These are phyloP conservation scores for Amphipyra berbera DNA, from an alignment of 2,888 invertebrate genomes.

Conservation along the genomic window DNA sequence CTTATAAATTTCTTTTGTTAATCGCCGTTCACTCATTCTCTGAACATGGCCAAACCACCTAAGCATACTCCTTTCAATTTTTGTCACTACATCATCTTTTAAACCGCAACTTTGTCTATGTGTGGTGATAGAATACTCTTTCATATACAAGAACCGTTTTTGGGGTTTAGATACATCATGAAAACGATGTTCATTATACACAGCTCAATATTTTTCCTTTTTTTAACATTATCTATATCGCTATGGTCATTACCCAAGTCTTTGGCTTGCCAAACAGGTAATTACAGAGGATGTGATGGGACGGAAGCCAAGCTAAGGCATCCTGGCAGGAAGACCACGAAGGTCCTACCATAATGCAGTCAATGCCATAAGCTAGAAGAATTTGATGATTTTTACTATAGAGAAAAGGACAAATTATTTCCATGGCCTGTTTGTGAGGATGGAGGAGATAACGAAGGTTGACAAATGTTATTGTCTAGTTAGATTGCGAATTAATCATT, in stretches of 20 bases:
- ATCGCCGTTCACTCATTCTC: no score
- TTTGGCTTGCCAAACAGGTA: constrained; percentile 36
- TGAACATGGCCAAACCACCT: no score
- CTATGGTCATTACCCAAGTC: constrained; percentile 36
- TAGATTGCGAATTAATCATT: neutral
- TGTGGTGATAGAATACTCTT: no score
- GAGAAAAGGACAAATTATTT: constrained; percentile 31
- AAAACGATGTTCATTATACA: no score
- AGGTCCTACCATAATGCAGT: constrained; percentile 26
- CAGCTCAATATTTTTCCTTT: no score
- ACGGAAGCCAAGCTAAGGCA: constrained; percentile 50
- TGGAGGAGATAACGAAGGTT: constrained; percentile 14
- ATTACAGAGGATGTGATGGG: constrained; percentile 54
- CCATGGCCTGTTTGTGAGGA: constrained; percentile 11
- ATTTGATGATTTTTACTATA: constrained; percentile 12
- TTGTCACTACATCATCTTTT: no score
- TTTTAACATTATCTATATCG: neutral
- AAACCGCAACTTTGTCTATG: no score
- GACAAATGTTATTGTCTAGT: constrained; percentile 18
- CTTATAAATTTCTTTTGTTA: no score
- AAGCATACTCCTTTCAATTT: no score
- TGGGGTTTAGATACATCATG: no score
- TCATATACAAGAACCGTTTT: no score
- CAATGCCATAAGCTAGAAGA: constrained; percentile 46
- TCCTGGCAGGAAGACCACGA: constrained; percentile 52